Evolutionary conservation across 2,797 vertebrate species (phyloP).

Genomic region (Heliangelus exortis): DNA sequence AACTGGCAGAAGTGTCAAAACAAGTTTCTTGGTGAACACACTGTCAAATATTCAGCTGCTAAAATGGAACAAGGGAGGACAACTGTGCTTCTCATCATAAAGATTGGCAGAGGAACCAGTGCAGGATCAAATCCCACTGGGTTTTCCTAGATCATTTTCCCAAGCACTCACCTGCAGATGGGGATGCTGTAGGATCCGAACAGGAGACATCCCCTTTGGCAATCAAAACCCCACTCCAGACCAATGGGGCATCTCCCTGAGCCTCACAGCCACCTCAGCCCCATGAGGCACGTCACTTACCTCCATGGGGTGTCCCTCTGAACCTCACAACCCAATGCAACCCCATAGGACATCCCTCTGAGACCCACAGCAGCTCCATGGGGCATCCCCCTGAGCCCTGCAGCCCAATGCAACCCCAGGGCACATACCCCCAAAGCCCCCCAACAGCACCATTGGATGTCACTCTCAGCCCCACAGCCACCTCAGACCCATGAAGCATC

Average conservation of each 20-base stretch:
- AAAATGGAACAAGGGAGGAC: background rate
- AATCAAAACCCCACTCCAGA: background rate
- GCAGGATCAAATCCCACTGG: background rate
- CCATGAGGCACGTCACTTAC: fast-evolving
- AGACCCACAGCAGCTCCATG: background rate
- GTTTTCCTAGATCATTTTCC: background rate
- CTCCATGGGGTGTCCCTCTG: background rate
- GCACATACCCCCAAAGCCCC: background rate
- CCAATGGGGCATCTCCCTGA: fast-evolving
- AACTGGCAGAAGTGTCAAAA: background rate
- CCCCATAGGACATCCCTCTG: fast-evolving
- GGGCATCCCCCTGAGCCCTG: too few relatives aligned
- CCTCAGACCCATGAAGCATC: too few relatives aligned
- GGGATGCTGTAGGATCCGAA: fast-evolving
- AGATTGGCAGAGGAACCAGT: fast-evolving
- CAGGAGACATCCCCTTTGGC: background rate
- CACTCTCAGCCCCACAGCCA: background rate
- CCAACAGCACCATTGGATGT: too few relatives aligned
- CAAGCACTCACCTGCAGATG: fast-evolving
- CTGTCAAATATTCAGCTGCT: fast-evolving
- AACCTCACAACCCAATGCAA: background rate
- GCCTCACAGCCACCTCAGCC: background rate
- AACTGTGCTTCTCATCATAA: fast-evolving
- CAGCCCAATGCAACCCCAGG: background rate
- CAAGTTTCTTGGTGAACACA: background rate